Conservation (phyloP, 2,888 invertebrate species). For the Apamea monoglypha region DNA sequence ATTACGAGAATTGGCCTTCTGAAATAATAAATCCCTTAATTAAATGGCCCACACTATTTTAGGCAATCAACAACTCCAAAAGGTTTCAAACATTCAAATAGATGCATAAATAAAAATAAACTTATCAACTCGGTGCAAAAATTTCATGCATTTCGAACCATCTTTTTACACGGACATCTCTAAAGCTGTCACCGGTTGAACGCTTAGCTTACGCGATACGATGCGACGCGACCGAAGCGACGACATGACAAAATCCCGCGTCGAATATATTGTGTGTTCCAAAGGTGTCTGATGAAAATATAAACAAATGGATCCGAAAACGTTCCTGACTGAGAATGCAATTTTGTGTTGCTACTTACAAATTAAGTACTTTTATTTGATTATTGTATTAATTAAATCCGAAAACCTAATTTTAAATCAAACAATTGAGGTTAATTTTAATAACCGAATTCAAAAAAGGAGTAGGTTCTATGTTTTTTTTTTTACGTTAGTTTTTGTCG, state of each 20-base stretch:
- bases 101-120: not conserved
- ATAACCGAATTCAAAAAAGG: too few species aligned
- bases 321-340: not conserved
- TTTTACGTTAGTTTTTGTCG: too few species aligned
- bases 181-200: conserved; percentile 40
- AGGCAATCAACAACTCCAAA: not conserved
- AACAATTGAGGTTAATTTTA: not conserved
- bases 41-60: not conserved
- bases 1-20: too few species aligned
- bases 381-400: not conserved
- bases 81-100: not conserved
- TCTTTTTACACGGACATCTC: conserved; percentile 10
- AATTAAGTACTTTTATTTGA: not conserved
- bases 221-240: conserved; percentile 9
- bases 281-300: not conserved
- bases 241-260: not conserved
- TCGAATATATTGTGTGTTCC: not conserved
- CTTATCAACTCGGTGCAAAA: not conserved
- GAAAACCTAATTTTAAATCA: not conserved
- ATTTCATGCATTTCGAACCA: conserved; percentile 14
- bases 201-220: conserved; percentile 3
- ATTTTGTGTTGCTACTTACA: not conserved
- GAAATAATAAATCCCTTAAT: not conserved
- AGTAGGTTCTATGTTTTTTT: too few species aligned
- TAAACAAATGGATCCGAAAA: not conserved